phyloP scores from a whole-genome alignment of 1,140 invertebrate genomes.

The Drosophila nebulosa region DNA sequence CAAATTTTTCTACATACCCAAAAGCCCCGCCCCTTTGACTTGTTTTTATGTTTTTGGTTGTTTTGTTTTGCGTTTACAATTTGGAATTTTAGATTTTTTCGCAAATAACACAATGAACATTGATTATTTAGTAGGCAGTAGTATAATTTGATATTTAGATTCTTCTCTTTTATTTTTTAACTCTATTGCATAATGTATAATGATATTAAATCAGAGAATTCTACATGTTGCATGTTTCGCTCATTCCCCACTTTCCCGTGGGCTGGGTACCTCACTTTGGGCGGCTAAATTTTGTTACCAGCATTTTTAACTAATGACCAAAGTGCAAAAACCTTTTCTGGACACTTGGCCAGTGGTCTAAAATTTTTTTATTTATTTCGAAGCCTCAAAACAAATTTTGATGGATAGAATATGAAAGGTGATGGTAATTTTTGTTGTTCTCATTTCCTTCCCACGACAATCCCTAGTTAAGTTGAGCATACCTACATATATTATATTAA shows the following conservation, averaged over 20 bases:
- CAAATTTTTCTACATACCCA: not conserved
- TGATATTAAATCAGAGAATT: not conserved
- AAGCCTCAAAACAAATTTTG: too few relatives aligned
- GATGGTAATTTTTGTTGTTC: too few relatives aligned
- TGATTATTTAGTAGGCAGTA: constrained; percentile 1
- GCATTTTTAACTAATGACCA: too few relatives aligned
- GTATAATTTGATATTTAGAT: constrained; percentile 51
- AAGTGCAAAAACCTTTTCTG: too few relatives aligned
- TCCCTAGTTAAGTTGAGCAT: constrained; percentile 5
- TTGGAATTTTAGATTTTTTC: not conserved
- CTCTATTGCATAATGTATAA: not conserved
- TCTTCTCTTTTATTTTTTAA: constrained; percentile 1
- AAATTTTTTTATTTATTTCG: too few relatives aligned
- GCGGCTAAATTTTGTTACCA: too few relatives aligned
- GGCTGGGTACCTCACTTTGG: too few relatives aligned
- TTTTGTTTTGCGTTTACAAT: not conserved
- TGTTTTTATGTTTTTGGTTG: constrained; percentile 16
- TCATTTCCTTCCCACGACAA: not conserved
- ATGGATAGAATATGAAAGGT: too few relatives aligned
- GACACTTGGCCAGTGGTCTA: too few relatives aligned
- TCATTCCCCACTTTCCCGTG: too few relatives aligned
- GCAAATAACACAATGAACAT: constrained; percentile 1
- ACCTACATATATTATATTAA: constrained; percentile 10
- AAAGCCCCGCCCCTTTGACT: not conserved
- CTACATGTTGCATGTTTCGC: not conserved